Percentiles rank a stretch among this genome's conserved stretches.
Conservation (phyloP, 2,113 vertebrate species). For the Sorex araneus region DNA sequence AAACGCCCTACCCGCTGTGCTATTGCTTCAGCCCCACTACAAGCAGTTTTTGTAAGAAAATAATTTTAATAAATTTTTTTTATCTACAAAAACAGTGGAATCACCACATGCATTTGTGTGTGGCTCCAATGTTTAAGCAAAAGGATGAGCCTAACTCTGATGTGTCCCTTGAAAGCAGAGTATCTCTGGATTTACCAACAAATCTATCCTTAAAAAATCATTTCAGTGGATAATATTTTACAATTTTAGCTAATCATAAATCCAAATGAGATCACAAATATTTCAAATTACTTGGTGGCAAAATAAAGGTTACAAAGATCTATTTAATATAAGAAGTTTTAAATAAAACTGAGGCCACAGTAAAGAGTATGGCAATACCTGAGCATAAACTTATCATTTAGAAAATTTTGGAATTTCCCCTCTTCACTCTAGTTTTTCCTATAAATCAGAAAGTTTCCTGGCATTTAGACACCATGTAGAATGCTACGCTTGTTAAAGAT, state of each 20-base stretch:
- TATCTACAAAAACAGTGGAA: slow-evolving; percentile 37
- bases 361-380: not conserved
- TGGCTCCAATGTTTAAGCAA: slow-evolving; percentile 48
- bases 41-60: slow-evolving; percentile 52
- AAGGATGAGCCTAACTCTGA: slow-evolving; percentile 16
- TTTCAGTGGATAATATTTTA: not conserved
- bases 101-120: not conserved
- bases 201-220: not conserved
- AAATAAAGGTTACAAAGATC: slow-evolving; percentile 58
- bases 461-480: slow-evolving; percentile 29
- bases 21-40: too few species aligned
- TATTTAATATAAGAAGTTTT: slow-evolving; percentile 10
- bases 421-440: slow-evolving; percentile 6
- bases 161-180: not conserved
- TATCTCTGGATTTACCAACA: slow-evolving; percentile 32
- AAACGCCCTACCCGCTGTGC: too few species aligned
- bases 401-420: not conserved
- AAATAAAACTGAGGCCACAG: slow-evolving; percentile 9
- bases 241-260: slow-evolving; percentile 13
- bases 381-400: slow-evolving; percentile 32
- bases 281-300: slow-evolving; percentile 50
- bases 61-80: slow-evolving; percentile 12
- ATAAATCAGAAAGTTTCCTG: not conserved
- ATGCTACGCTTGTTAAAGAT: slow-evolving; percentile 12
- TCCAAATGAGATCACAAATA: not conserved